Conservation (phyloP, 1,140 invertebrate species). For the Hirudo medicinalis region DNA sequence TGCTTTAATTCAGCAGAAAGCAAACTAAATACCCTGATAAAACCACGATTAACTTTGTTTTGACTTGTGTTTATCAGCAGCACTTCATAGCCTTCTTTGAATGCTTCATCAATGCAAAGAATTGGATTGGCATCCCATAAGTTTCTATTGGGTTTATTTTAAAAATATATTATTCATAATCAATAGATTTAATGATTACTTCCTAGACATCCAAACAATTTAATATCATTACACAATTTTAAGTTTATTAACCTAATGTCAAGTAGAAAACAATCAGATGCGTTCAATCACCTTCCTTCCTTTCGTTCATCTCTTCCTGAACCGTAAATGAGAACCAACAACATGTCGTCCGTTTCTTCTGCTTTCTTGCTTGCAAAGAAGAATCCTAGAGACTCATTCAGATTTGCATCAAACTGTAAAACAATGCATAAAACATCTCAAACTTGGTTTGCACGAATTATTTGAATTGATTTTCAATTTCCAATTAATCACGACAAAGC, state of each 20-base stretch:
- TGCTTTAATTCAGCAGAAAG: neutral
- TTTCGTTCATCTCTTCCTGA: slow-evolving; percentile 66
- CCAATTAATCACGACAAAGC: too few relatives aligned
- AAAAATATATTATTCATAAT: too few relatives aligned
- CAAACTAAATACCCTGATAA: neutral
- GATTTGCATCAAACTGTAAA: slow-evolving; percentile 33
- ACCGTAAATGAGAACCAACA: slow-evolving; percentile 65
- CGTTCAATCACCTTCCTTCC: slow-evolving; percentile 48
- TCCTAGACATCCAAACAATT: too few relatives aligned
- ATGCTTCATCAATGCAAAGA: slow-evolving; percentile 56
- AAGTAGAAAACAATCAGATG: too few relatives aligned
- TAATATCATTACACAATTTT: too few relatives aligned
- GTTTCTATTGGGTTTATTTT: too few relatives aligned
- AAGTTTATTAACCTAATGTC: too few relatives aligned
- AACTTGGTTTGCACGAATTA: too few relatives aligned
- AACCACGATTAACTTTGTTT: slow-evolving; percentile 1
- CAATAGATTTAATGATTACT: too few relatives aligned
- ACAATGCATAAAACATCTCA: too few relatives aligned
- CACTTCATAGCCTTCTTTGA: slow-evolving; percentile 53
- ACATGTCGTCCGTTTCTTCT: slow-evolving; percentile 46
- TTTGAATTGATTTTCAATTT: too few relatives aligned
- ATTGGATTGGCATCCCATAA: slow-evolving; percentile 53
- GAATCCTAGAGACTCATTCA: slow-evolving; percentile 40
- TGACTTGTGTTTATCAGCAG: slow-evolving; percentile 59
- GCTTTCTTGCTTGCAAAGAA: slow-evolving; percentile 41